These are phyloP conservation scores for Belonocnema kinseyi DNA, from an alignment of 1,140 invertebrate genomes.

Conservation along the genomic window DNA sequence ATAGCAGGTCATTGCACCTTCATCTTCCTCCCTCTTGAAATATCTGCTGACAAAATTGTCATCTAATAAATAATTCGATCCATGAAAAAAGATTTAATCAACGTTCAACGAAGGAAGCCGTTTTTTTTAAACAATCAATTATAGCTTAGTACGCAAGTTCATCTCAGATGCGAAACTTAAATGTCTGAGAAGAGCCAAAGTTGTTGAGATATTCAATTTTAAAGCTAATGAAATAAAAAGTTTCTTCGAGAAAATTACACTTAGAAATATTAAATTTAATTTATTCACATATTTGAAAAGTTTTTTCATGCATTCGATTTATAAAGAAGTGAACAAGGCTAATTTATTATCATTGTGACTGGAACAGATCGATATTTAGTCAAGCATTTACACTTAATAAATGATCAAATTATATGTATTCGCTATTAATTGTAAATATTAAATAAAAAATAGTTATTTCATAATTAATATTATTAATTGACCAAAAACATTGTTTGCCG, in stretches of 20 bases:
- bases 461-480: no score
- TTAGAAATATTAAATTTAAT: no score
- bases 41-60: neutral
- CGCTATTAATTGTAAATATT: no score
- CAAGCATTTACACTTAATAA: no score
- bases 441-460: no score
- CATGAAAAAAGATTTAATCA: neutral
- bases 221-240: neutral
- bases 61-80: conserved; percentile 24
- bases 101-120: neutral
- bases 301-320: no score
- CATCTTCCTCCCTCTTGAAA: neutral
- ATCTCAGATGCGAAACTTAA: neutral
- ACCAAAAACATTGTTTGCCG: no score
- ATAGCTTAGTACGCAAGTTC: neutral
- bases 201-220: neutral
- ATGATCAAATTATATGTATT: no score
- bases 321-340: no score
- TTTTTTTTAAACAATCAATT: neutral
- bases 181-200: neutral
- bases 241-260: neutral
- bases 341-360: no score
- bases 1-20: neutral
- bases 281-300: no score
- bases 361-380: no score